These are phyloP conservation scores for Siderastrea radians DNA, from an alignment of 92 coral and sea anemone species.

Conservation along the genomic window DNA sequence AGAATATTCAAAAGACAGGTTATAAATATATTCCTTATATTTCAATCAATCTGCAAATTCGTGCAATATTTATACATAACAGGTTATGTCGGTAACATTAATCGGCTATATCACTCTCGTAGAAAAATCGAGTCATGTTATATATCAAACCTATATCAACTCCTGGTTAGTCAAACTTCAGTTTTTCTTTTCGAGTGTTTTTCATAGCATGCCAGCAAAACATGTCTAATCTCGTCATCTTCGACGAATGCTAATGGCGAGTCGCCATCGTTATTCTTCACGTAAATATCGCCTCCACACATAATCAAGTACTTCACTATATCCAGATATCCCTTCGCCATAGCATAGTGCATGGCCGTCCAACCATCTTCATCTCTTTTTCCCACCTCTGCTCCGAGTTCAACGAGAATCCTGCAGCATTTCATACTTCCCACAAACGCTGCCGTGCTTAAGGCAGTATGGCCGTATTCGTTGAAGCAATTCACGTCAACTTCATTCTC, in stretches of 20 bases:
- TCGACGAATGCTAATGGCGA: constrained; percentile 80
- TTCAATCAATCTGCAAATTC: neutral
- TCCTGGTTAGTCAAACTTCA: neutral
- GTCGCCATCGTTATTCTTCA: constrained; percentile 78
- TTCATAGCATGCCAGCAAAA: constrained; percentile 61
- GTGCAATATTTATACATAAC: constrained; percentile 9
- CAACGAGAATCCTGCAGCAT: constrained; percentile 74
- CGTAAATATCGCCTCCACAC: constrained; percentile 77
- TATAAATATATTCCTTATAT: neutral
- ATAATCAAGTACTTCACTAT: constrained; percentile 80
- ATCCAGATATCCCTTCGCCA: constrained; percentile 86
- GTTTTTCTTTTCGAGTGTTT: constrained; percentile 47
- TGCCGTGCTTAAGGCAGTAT: constrained; percentile 84
- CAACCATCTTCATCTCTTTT: constrained; percentile 89
- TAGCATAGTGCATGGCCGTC: constrained; percentile 81
- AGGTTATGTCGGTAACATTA: neutral
- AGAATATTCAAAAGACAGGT: too few relatives aligned
- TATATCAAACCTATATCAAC: too few relatives aligned
- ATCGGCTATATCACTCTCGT: too few relatives aligned
- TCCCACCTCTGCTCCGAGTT: constrained; percentile 81
- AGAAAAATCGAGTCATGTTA: neutral
- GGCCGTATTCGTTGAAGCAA: constrained; percentile 82
- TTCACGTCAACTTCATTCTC: constrained; percentile 69
- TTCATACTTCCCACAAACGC: constrained; percentile 87
- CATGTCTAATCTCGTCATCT: constrained; percentile 62